Percentiles rank a stretch among this genome's conserved stretches.
Conservation (phyloP, 2,888 invertebrate genomes). For the Heliconius erato region DNA sequence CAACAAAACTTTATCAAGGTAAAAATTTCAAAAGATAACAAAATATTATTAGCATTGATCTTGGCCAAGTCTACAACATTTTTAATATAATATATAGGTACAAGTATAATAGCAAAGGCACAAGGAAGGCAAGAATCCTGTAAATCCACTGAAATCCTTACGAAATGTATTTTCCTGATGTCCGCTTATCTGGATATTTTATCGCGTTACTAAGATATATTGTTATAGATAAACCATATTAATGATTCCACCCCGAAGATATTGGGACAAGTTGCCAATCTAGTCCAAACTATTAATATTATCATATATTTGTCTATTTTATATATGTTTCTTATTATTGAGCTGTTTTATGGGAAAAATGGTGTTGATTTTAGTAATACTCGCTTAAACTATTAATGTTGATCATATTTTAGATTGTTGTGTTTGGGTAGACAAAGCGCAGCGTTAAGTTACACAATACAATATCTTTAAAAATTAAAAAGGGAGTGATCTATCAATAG, state of each 20-base stretch:
- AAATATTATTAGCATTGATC: too few relatives aligned
- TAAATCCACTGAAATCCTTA: constrained; percentile 20
- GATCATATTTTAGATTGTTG: too few relatives aligned
- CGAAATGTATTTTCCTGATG: constrained; percentile 36
- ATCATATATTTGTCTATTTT: background rate
- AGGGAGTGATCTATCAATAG: too few relatives aligned
- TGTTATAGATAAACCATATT: constrained; percentile 10
- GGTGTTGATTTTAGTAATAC: background rate
- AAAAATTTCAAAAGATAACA: too few relatives aligned
- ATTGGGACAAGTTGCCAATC: background rate
- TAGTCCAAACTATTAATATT: background rate
- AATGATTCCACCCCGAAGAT: background rate
- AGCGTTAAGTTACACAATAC: too few relatives aligned
- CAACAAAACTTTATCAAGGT: too few relatives aligned
- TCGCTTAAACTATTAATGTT: background rate
- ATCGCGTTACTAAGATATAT: constrained; percentile 26
- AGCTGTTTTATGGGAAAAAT: background rate
- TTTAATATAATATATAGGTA: too few relatives aligned
- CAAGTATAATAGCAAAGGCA: too few relatives aligned
- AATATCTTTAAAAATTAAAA: too few relatives aligned
- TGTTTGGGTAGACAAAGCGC: too few relatives aligned
- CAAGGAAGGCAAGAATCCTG: background rate
- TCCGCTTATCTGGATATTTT: constrained; percentile 39
- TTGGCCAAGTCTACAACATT: too few relatives aligned
- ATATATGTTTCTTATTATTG: background rate